Evolutionary conservation across 2,797 vertebrate species (phyloP), one percentile per base, ranked within the genome.

Genomic region (Pseudomugil gertrudae): DNA sequence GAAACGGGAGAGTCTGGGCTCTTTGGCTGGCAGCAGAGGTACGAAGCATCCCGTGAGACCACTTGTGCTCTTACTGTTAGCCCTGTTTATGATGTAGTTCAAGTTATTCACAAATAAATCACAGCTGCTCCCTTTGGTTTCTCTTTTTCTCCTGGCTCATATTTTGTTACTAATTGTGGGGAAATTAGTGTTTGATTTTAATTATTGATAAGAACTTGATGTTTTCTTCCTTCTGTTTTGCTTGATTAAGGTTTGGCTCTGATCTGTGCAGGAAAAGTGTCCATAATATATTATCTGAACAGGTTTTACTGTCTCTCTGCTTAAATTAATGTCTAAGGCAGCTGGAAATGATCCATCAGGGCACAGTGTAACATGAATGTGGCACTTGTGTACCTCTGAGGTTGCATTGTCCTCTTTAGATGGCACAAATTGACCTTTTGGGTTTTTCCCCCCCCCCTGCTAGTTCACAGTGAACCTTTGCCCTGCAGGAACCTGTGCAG

Each of bases 41-140:
- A 32, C 61, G 58, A 63, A 5, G 0, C 21, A 9, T 55, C 21
- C 40, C 21, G 21, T 2, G 15, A 74, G 57, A 90, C 88, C 88
- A 86, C 72, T 79, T 90, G 87, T 90, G 88, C 89, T 86, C 84
- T 89, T 90, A 83, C 14, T 29, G 50, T 11, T n/a, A 21, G 7
- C 32, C 66, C 48, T 83, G 26, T 75, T 90, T 87, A 80, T 83
- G 67, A 82, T 84, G 78, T 86, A 76, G 72, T 84, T 66, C 48
- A 76, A 85, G 55, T 35, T 75, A 38, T 85, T 84, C 78, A 85
- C 54, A 47, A 94, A 91, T 83, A 93, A 93, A 93, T 71, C 63
- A 59, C 70, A 65, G 40, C 74, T 86, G 79, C 65, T 81, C 76
- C 74, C 80, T 72, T 74, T n/a, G 48, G 35, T 55, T 68, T 61